Evolutionary conservation across 2,888 invertebrate genomes (phyloP).

Genomic region (Saturnia japonica): DNA sequence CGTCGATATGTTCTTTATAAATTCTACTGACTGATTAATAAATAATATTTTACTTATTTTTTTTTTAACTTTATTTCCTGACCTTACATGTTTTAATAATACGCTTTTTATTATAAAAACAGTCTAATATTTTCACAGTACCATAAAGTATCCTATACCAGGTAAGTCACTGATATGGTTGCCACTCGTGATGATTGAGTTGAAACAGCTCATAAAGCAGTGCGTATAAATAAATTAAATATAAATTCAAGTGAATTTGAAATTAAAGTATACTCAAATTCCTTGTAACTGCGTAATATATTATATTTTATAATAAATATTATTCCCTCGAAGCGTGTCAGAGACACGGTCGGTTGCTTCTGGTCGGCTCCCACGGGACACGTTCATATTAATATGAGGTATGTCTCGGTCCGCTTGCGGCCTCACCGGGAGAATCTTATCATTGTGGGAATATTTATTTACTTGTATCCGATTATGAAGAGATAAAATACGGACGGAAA

Average conservation of each 20-base stretch:
- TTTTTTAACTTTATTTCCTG: too few relatives aligned
- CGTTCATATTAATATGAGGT: constrained; percentile 10
- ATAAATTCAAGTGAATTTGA: background rate
- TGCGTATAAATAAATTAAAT: too few relatives aligned
- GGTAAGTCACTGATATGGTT: background rate
- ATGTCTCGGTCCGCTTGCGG: constrained; percentile 6
- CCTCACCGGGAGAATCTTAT: background rate
- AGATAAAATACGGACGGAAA: background rate
- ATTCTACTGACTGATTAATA: too few relatives aligned
- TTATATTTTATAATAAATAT: background rate
- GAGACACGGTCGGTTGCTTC: background rate
- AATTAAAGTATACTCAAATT: background rate
- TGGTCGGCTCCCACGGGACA: constrained; percentile 10
- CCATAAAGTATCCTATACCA: too few relatives aligned
- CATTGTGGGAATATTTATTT: constrained; percentile 5
- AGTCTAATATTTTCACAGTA: too few relatives aligned
- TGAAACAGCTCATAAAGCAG: background rate
- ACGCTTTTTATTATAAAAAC: too few relatives aligned
- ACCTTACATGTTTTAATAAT: too few relatives aligned
- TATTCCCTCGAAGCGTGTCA: background rate
- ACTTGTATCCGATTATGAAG: background rate
- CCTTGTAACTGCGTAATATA: background rate
- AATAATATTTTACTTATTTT: too few relatives aligned
- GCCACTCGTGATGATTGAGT: background rate
- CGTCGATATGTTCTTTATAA: too few relatives aligned